phyloP scores from a whole-genome alignment of 2,888 invertebrate genomes.

The Nephrotoma guestfalica region DNA sequence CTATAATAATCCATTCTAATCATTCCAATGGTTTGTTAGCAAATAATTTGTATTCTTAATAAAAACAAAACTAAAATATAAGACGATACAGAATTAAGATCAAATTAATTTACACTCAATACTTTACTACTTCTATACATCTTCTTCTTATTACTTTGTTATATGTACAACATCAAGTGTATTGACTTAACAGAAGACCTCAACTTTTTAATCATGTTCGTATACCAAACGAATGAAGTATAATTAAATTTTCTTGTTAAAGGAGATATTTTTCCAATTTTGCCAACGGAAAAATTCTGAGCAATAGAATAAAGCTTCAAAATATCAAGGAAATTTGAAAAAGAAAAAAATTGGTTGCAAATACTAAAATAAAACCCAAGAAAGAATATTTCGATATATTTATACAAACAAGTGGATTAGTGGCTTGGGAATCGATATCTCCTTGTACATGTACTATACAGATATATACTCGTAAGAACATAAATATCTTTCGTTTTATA shows the following conservation, averaged over 20 bases:
- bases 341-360: neutral
- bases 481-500: neutral
- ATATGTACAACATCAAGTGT: neutral
- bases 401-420: neutral
- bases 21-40: neutral
- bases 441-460: neutral
- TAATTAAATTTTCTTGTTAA: neutral
- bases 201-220: neutral
- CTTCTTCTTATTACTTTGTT: neutral
- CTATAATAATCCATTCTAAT: neutral
- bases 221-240: neutral
- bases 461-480: neutral
- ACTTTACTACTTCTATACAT: neutral
- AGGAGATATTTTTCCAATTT: neutral
- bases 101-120: neutral
- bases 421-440: constrained; percentile 1
- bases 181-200: neutral
- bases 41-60: neutral
- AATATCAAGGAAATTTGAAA: neutral
- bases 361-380: neutral
- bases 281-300: neutral
- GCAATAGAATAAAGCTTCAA: neutral
- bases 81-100: neutral
- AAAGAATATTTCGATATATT: neutral
- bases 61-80: neutral